These are phyloP conservation scores for Thyatira batis DNA, from an alignment of 2,888 invertebrate genomes.

Conservation along the genomic window DNA sequence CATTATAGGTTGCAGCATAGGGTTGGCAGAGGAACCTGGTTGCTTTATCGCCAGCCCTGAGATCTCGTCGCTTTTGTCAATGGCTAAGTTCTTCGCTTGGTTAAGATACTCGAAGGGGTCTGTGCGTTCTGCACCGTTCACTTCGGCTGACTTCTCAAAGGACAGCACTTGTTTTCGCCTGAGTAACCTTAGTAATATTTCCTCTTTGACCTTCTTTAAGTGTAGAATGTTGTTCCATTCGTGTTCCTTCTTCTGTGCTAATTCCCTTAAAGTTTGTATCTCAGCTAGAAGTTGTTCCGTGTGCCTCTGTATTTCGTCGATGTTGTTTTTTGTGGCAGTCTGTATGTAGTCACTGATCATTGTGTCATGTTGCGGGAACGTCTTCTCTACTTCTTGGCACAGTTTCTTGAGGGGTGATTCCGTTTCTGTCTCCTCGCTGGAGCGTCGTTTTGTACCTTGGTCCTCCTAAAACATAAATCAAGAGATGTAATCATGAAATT, in stretches of 20 bases:
- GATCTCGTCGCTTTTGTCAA: constrained; percentile 76
- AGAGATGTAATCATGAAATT: not conserved
- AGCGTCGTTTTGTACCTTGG: constrained; percentile 59
- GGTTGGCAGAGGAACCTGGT: constrained; percentile 53
- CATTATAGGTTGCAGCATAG: constrained; percentile 67
- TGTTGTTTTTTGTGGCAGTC: constrained; percentile 82
- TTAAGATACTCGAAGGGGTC: constrained; percentile 74
- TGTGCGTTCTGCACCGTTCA: constrained; percentile 62
- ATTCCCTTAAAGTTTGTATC: constrained; percentile 86
- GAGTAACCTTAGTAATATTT: constrained; percentile 87
- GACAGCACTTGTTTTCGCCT: constrained; percentile 85
- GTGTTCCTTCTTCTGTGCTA: constrained; percentile 90
- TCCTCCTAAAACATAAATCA: constrained; percentile 58
- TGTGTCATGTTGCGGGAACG: constrained; percentile 81
- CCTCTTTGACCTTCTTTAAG: constrained; percentile 92
- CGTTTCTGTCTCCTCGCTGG: constrained; percentile 69
- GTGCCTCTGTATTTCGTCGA: constrained; percentile 84
- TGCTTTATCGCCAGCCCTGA: constrained; percentile 71
- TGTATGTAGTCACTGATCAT: constrained; percentile 85
- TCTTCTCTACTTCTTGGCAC: constrained; percentile 76
- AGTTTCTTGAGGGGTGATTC: constrained; percentile 76
- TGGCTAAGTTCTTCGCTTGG: constrained; percentile 69
- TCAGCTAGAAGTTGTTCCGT: constrained; percentile 85
- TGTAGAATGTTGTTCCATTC: constrained; percentile 94
- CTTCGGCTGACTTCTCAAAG: constrained; percentile 67